Conservation (phyloP, 2,888 invertebrate species). For the Rotaria magnacalcarata region DNA sequence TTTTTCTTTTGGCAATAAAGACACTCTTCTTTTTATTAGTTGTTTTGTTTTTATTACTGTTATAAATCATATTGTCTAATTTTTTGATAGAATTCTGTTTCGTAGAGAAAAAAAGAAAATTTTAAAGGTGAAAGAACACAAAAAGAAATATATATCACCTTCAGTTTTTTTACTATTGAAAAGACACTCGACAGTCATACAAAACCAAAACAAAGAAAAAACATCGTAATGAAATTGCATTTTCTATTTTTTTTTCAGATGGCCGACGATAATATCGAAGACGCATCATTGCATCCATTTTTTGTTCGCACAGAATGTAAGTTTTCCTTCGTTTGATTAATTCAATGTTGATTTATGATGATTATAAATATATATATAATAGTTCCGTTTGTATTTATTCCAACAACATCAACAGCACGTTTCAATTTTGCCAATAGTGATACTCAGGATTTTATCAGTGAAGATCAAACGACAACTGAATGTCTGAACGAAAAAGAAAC, state of each 20-base stretch:
- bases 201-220: no score
- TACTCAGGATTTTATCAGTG: background rate
- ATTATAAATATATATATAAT: background rate
- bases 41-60: no score
- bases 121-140: background rate
- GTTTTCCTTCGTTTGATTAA: no score
- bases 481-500: background rate
- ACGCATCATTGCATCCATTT: no score
- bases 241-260: no score
- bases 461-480: background rate
- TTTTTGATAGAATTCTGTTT: background rate
- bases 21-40: background rate
- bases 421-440: background rate
- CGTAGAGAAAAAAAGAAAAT: background rate
- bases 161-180: background rate
- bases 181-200: background rate
- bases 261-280: no score
- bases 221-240: no score
- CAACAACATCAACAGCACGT: background rate
- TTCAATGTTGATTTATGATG: background rate
- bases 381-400: constrained; percentile 12
- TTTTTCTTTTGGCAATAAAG: background rate
- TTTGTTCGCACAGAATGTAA: no score
- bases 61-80: background rate
- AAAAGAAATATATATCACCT: background rate